phyloP scores from a whole-genome alignment of 1,140 invertebrate species.

The Notospermus geniculatus region DNA sequence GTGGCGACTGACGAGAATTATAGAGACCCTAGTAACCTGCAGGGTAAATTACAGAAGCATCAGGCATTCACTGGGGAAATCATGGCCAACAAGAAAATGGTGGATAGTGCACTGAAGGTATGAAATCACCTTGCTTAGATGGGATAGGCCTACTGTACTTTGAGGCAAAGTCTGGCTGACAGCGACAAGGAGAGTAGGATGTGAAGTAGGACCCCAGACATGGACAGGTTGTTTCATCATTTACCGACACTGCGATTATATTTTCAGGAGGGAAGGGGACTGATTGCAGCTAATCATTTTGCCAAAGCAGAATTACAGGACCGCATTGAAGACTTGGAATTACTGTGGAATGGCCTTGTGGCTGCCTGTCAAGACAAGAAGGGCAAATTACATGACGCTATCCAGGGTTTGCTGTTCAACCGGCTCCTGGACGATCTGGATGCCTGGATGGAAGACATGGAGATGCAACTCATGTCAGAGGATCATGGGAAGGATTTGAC shows the following conservation, averaged over 20 bases:
- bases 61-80: conserved; percentile 79
- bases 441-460: conserved; percentile 95
- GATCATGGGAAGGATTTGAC: conserved; percentile 97
- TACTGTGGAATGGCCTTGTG: conserved; percentile 86
- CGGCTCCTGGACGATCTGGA: conserved; percentile 85
- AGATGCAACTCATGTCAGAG: conserved; percentile 91
- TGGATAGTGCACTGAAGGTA: conserved; percentile 82
- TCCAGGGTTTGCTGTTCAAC: conserved; percentile 47
- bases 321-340: conserved; percentile 83
- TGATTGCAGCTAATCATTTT: conserved; percentile 78
- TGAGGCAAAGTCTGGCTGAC: no score
- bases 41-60: conserved; percentile 97
- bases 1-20: conserved; percentile 98
- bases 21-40: conserved; percentile 61
- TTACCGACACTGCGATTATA: no score
- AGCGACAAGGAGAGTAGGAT: no score
- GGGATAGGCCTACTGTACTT: no score
- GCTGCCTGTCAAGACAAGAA: conserved; percentile 89
- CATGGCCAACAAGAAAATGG: conserved; percentile 65
- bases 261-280: conserved; percentile 65
- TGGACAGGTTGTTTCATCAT: no score
- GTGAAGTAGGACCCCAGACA: no score
- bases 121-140: no score
- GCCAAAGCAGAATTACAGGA: conserved; percentile 69
- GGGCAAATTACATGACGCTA: conserved; percentile 83